Base-by-base conservation (phyloP, 1,140 invertebrate genomes). In the Drosophila novamexicana region DNA sequence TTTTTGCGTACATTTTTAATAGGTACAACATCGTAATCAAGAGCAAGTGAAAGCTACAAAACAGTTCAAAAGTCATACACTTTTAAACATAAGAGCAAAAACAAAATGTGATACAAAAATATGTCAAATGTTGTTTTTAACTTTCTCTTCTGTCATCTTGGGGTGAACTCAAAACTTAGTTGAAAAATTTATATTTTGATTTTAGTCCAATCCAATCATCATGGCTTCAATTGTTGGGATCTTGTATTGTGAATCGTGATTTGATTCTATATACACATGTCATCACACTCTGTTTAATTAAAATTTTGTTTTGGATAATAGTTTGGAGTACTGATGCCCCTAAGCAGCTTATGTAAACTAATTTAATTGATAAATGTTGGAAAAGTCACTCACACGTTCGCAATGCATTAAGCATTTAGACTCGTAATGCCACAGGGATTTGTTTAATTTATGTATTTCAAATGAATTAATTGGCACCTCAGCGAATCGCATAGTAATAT, bases 301-400 rank as follows among this genome's bases (percentile, higher is more conserved):
- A 65, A 65, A 54, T 50, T n/a, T 16, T 56, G 45, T 66, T 52
- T 78, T 82, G 64, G 56, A 50, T 50, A 69, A 62, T 37, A 47
- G 34, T 56, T 40, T 42, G 62, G 49, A 59, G 57, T 36, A 45
- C 37, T 52, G 62, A 47, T 58, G 45, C 64, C 53, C 53, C 47
- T 77, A 85, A 85, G 79, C 81, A 62, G 81, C 81, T 84, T 84
- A 84, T 84, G 77, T 75, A 74, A 84, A 77, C 81, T 57, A 67
- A 85, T 70, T 85, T 81, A 84, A 85, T 85, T 83, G 77, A 49
- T 70, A 77, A 84, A 85, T n/a, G 67, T 63, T 56, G 56, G 59
- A 73, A 77, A 82, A 82, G 56, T 67, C 70, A 42, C 40, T 67
- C 37, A 49, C 22, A 47, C 44, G 22, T 29, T 5, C 22, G 22